Evolutionary conservation across 1,140 invertebrate species (phyloP).

Genomic region (Thereuonema tuberculata): DNA sequence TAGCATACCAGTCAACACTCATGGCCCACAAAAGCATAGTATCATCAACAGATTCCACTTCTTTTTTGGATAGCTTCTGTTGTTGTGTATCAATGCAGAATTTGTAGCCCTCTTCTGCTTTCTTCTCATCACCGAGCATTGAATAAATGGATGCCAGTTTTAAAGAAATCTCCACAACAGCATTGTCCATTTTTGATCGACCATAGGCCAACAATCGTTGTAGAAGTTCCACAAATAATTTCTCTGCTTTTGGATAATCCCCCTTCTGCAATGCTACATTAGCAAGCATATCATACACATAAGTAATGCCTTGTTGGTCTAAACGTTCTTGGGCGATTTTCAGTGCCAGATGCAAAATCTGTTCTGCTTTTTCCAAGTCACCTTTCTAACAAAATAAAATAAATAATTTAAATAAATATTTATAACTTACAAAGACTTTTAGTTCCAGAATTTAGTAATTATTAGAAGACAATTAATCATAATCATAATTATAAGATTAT

Average conservation of each 20-base stretch:
- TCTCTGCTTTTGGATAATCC: slow-evolving; percentile 66
- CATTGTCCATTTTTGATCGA: slow-evolving; percentile 51
- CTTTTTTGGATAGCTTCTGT: slow-evolving; percentile 37
- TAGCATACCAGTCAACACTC: slow-evolving; percentile 65
- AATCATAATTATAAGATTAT: too few relatives aligned
- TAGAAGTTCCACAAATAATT: slow-evolving; percentile 64
- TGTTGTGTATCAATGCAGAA: slow-evolving; percentile 57
- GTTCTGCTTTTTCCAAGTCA: slow-evolving; percentile 65
- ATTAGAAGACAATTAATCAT: too few relatives aligned
- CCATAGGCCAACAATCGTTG: slow-evolving; percentile 53
- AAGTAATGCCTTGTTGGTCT: slow-evolving; percentile 58
- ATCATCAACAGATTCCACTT: slow-evolving; percentile 38
- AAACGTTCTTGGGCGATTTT: slow-evolving; percentile 63
- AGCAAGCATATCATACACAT: slow-evolving; percentile 79
- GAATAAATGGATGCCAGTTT: slow-evolving; percentile 38
- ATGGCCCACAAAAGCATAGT: slow-evolving; percentile 49
- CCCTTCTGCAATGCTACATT: slow-evolving; percentile 66
- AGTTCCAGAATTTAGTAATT: too few relatives aligned
- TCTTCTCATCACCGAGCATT: slow-evolving; percentile 44
- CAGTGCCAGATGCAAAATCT: slow-evolving; percentile 65
- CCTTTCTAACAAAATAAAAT: too few relatives aligned
- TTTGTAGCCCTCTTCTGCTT: slow-evolving; percentile 55
- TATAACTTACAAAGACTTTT: too few relatives aligned
- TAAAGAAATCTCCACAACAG: slow-evolving; percentile 57
- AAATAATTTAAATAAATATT: too few relatives aligned